A percentile compares a stretch with the other conserved stretches of the same genome.
These are phyloP conservation scores for Albula glossodonta DNA, from an alignment of 2,113 vertebrate genomes.

Conservation along the genomic window DNA sequence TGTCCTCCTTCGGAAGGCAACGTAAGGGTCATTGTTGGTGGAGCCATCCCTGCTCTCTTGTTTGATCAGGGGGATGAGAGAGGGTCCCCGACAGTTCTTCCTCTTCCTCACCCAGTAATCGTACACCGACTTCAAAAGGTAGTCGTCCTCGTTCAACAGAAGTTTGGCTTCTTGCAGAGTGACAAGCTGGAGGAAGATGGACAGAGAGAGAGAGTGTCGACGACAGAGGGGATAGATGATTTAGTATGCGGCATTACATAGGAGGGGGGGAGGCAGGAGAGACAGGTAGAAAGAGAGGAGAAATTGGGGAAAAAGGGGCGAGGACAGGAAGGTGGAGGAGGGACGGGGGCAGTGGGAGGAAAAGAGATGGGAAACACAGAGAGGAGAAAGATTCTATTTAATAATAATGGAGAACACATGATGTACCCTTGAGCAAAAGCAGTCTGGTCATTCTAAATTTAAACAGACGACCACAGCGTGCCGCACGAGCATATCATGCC, in stretches of 20 bases:
- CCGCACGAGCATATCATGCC: too few species aligned
- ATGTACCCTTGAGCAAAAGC: background rate
- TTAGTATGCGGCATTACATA: background rate
- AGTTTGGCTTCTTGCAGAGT: slow-evolving; percentile 87
- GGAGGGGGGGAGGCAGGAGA: background rate
- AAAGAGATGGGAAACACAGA: background rate
- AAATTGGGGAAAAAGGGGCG: background rate
- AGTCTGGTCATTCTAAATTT: too few species aligned
- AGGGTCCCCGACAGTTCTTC: slow-evolving; percentile 83
- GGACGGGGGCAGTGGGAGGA: background rate
- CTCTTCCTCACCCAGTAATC: slow-evolving; percentile 94
- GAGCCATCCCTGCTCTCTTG: slow-evolving; percentile 94
- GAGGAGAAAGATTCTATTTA: background rate
- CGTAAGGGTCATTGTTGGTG: slow-evolving; percentile 89
- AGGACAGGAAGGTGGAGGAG: background rate
- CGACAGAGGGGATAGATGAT: background rate
- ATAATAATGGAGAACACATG: background rate
- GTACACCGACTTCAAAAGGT: slow-evolving; percentile 90
- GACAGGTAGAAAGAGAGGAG: background rate
- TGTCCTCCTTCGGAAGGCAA: slow-evolving; percentile 89
- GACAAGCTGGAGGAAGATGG: slow-evolving; percentile 73
- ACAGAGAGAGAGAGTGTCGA: background rate
- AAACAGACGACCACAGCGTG: too few species aligned
- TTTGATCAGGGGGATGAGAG: slow-evolving; percentile 85
- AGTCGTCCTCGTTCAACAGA: slow-evolving; percentile 92